Evolutionary conservation across 1,140 invertebrate genomes (phyloP).

Genomic region (Drosophila ambigua): DNA sequence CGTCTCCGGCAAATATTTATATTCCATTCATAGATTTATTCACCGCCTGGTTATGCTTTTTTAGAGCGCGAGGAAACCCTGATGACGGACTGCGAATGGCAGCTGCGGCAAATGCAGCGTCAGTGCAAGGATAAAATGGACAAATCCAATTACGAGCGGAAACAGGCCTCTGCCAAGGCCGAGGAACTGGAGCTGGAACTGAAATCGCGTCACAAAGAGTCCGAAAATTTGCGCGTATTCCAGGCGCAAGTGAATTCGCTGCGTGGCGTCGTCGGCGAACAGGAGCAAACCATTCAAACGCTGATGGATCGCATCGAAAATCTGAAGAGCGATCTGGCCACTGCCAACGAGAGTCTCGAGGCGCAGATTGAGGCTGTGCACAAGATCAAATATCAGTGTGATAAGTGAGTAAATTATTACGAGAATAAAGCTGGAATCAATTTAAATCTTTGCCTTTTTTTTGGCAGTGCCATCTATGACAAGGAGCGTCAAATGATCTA

Average conservation of each 20-base stretch:
- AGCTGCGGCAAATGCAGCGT: conserved; percentile 87
- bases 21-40: conserved; percentile 34
- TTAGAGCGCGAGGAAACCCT: conserved; percentile 86
- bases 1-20: too few relatives aligned
- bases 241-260: conserved; percentile 87
- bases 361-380: conserved; percentile 85
- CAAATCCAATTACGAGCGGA: conserved; percentile 85
- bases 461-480: conserved; percentile 84
- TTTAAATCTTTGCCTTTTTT: not conserved
- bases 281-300: conserved; percentile 85
- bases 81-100: conserved; percentile 89
- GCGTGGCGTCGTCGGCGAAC: conserved; percentile 86
- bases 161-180: conserved; percentile 84
- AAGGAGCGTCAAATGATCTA: conserved; percentile 85
- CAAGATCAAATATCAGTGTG: conserved; percentile 83
- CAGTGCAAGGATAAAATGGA: conserved; percentile 87
- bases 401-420: conserved; percentile 61
- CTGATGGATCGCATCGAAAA: conserved; percentile 86
- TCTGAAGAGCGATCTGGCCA: conserved; percentile 83
- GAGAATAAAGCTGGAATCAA: not conserved
- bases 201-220: conserved; percentile 84
- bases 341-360: conserved; percentile 85
- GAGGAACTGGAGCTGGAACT: conserved; percentile 84
- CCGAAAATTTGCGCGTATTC: conserved; percentile 85
- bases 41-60: not conserved